Evolutionary conservation across 2,113 vertebrate species (phyloP).

Genomic region (Myiozetetes cayanensis): DNA sequence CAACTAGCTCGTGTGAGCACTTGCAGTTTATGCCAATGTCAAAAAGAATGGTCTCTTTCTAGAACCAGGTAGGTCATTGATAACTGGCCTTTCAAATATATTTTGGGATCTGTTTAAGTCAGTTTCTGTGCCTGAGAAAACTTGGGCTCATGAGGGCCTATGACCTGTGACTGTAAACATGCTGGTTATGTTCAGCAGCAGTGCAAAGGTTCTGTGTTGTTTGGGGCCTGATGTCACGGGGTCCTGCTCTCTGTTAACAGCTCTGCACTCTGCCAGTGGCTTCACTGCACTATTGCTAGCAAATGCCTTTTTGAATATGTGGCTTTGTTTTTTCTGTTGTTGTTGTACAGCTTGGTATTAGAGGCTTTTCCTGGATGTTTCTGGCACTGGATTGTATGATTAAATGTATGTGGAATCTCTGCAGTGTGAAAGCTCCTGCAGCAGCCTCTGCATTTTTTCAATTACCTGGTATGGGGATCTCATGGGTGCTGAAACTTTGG

Average conservation of each 20-base stretch:
- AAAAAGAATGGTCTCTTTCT: not conserved
- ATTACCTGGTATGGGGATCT: not conserved
- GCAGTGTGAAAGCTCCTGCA: not conserved
- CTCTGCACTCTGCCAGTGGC: not conserved
- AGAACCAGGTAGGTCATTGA: not conserved
- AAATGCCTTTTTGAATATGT: not conserved
- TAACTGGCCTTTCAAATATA: not conserved
- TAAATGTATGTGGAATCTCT: not conserved
- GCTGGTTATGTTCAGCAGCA: not conserved
- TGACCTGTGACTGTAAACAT: not conserved
- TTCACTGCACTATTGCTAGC: not conserved
- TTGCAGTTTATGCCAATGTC: not conserved
- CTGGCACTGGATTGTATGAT: not conserved
- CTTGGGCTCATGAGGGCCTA: accelerated
- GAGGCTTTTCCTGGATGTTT: not conserved
- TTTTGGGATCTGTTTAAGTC: not conserved
- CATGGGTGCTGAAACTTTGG: not conserved
- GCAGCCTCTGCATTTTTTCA: not conserved
- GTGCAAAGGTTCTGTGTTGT: not conserved
- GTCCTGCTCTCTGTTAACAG: not conserved
- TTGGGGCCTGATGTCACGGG: accelerated
- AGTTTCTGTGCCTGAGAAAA: not conserved
- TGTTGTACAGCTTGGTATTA: not conserved
- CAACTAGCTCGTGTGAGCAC: not conserved
- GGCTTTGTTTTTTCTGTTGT: not conserved